Conservation (phyloP, 2,888 invertebrate genomes). For the Neuroscelio doddi region DNA sequence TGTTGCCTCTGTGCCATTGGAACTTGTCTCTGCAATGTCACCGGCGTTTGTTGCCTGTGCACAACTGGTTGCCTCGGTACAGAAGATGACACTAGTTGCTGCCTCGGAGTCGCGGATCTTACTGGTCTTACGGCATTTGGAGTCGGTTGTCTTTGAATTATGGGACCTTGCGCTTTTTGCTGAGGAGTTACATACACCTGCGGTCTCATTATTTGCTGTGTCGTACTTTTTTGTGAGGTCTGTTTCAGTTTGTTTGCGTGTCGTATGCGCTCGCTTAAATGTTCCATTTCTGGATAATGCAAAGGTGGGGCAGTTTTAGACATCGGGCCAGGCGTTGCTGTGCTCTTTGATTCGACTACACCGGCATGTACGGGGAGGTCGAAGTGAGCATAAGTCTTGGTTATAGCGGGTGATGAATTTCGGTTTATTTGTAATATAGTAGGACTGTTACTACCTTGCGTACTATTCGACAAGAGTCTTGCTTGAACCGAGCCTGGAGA, state of each 20-base stretch:
- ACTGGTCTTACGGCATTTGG: neutral
- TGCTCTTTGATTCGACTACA: neutral
- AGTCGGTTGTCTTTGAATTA: conserved; percentile 5
- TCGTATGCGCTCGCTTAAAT: conserved; percentile 61
- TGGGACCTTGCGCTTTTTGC: conserved; percentile 2
- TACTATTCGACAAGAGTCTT: no score
- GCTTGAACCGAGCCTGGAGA: neutral
- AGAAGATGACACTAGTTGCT: neutral
- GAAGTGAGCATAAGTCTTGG: conserved; percentile 4
- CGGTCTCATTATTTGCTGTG: conserved; percentile 54
- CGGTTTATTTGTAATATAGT: neutral
- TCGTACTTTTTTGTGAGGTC: conserved; percentile 40
- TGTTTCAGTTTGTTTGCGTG: conserved; percentile 57
- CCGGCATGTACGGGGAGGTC: conserved; percentile 3
- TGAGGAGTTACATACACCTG: conserved; percentile 7
- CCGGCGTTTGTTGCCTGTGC: neutral
- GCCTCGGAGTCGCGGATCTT: conserved; percentile 6
- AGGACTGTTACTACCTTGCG: neutral
- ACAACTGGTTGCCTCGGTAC: no score
- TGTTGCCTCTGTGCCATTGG: conserved; percentile 22
- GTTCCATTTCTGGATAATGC: conserved; percentile 57
- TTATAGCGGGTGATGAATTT: neutral
- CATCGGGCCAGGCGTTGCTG: conserved; percentile 35
- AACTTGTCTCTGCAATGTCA: neutral
- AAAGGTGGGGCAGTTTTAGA: conserved; percentile 42